Evolutionary conservation across 2,888 invertebrate genomes (phyloP).

Genomic region (Acleris emargana): DNA sequence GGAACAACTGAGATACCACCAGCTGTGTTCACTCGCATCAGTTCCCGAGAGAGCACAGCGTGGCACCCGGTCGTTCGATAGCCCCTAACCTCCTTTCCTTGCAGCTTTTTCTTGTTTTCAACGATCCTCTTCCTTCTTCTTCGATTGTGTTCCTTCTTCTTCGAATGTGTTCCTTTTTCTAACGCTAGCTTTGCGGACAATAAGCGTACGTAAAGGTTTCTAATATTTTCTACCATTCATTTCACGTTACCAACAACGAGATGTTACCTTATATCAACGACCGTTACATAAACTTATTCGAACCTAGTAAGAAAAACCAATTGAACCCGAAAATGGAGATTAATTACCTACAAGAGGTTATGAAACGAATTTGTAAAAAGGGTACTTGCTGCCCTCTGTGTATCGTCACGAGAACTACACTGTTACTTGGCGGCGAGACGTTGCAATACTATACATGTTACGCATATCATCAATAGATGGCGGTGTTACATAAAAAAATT

Average conservation of each 20-base stretch:
- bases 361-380: conserved; percentile 1
- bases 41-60: conserved; percentile 96
- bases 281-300: too few relatives aligned
- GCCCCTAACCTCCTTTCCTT: conserved; percentile 49
- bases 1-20: conserved; percentile 98
- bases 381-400: conserved; percentile 40
- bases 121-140: conserved; percentile 27
- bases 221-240: too few relatives aligned
- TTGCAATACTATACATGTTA: neutral
- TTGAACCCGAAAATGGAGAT: too few relatives aligned
- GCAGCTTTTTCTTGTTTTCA: conserved; percentile 7
- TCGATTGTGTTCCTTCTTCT: too few relatives aligned
- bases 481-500: neutral
- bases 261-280: too few relatives aligned
- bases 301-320: too few relatives aligned
- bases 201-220: too few relatives aligned
- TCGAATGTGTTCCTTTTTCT: too few relatives aligned
- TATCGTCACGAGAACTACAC: conserved; percentile 41
- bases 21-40: conserved; percentile 97
- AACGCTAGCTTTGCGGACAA: too few relatives aligned
- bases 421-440: conserved; percentile 24
- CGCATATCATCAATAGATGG: conserved; percentile 4
- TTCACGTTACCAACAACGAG: too few relatives aligned
- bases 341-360: too few relatives aligned
- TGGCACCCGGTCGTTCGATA: conserved; percentile 95